Percentiles rank a stretch among this genome's conserved stretches.
Evolutionary conservation across 2,797 vertebrate species (phyloP).

Genomic region (Rhinella marina): DNA sequence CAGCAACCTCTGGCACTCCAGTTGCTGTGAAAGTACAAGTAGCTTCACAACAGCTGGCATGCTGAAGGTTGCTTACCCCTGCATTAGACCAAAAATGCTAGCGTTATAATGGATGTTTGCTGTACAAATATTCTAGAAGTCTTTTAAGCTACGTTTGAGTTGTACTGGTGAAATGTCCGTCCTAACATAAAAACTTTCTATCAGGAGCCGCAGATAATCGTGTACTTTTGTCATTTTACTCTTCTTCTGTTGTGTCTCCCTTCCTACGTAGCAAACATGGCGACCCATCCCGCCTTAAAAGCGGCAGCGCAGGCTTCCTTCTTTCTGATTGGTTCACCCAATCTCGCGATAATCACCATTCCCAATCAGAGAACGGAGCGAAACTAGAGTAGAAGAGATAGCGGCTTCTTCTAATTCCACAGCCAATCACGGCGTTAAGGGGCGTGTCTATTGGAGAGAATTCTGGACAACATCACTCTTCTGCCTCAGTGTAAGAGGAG

Average conservation of each 20-base stretch:
- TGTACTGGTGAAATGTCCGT: too few species aligned
- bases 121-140: too few species aligned
- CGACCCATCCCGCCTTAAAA: background rate
- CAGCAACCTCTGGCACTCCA: too few species aligned
- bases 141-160: too few species aligned
- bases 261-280: slow-evolving; percentile 18
- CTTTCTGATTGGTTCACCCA: background rate
- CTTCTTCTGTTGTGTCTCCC: background rate
- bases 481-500: slow-evolving; percentile 37
- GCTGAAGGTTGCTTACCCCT: too few species aligned
- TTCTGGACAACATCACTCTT: background rate
- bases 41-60: too few species aligned
- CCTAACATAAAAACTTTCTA: too few species aligned
- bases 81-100: too few species aligned
- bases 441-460: background rate
- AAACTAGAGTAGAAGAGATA: background rate
- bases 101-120: too few species aligned
- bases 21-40: too few species aligned
- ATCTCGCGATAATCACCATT: background rate
- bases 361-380: background rate
- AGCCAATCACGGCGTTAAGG: slow-evolving; percentile 19
- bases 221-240: background rate
- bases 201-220: too few species aligned
- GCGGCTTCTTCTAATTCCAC: background rate
- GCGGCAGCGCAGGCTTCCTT: background rate